Percentiles rank a stretch among this genome's conserved stretches.
Evolutionary conservation across 2,888 invertebrate genomes (phyloP).

Genomic region (Brachylomia viminalis): DNA sequence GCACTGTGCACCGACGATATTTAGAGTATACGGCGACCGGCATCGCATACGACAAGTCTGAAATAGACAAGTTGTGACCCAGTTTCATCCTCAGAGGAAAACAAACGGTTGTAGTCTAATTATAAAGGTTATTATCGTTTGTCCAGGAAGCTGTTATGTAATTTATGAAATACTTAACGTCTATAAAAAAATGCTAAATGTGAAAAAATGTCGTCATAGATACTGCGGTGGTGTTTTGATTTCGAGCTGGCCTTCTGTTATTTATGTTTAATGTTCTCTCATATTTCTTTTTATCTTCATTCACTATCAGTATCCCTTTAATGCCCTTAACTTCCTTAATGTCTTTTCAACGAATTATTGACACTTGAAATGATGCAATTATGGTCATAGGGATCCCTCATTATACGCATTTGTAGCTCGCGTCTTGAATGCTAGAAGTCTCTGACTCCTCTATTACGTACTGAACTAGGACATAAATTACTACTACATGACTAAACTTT

Average conservation of each 20-base stretch:
- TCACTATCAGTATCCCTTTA: constrained; percentile 1
- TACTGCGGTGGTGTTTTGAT: constrained; percentile 53
- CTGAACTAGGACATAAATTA: background rate
- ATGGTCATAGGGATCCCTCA: background rate
- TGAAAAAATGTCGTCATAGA: constrained; percentile 48
- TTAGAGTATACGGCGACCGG: constrained; percentile 83
- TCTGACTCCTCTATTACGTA: background rate
- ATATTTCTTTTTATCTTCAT: constrained; percentile 28
- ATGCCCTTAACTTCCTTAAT: constrained; percentile 18
- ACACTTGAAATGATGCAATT: background rate
- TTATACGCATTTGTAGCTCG: background rate
- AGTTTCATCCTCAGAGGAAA: constrained; percentile 77
- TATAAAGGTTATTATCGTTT: constrained; percentile 66
- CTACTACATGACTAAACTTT: background rate
- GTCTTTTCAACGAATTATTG: background rate
- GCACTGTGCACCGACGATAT: constrained; percentile 86
- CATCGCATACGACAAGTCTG: constrained; percentile 80
- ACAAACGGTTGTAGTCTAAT: constrained; percentile 59
- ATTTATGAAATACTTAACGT: constrained; percentile 58
- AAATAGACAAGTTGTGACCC: constrained; percentile 87
- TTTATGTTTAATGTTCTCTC: constrained; percentile 29
- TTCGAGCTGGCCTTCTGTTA: constrained; percentile 33
- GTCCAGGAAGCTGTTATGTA: constrained; percentile 57
- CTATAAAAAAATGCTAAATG: constrained; percentile 57
- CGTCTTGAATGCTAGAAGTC: background rate